Percentiles rank a stretch among this genome's conserved stretches.
These are phyloP conservation scores for Protophormia terraenovae DNA, from an alignment of 2,888 invertebrate genomes.

Conservation along the genomic window DNA sequence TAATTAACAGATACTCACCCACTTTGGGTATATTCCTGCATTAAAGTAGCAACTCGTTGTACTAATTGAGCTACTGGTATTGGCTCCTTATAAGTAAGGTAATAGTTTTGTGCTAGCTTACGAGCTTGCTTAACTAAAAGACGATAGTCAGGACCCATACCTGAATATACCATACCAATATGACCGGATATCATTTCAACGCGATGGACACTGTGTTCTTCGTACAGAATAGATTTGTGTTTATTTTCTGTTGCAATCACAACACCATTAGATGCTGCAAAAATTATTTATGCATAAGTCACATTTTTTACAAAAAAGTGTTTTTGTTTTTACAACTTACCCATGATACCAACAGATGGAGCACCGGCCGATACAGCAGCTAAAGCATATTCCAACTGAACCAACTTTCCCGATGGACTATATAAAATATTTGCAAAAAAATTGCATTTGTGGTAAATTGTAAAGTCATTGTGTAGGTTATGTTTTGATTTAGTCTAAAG, in stretches of 20 bases:
- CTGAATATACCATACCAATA: slow-evolving; percentile 98
- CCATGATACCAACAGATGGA: slow-evolving; percentile 99
- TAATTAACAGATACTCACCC: slow-evolving; percentile 82
- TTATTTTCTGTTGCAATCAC: slow-evolving; percentile 99
- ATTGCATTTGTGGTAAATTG: slow-evolving; percentile 29
- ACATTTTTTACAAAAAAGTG: background rate
- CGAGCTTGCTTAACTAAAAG: slow-evolving; percentile 94
- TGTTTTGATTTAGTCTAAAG: slow-evolving; percentile 55
- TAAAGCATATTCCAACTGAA: slow-evolving; percentile 99
- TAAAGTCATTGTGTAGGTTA: slow-evolving; percentile 74
- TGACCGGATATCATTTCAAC: slow-evolving; percentile 97
- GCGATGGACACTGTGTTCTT: slow-evolving; percentile 98
- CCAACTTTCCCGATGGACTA: slow-evolving; percentile 99
- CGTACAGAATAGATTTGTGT: slow-evolving; percentile 97
- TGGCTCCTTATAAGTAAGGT: slow-evolving; percentile 93
- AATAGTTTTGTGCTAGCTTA: slow-evolving; percentile 98
- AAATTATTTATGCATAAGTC: background rate
- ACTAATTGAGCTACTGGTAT: slow-evolving; percentile 98
- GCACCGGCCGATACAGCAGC: slow-evolving; percentile 99
- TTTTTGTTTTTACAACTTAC: slow-evolving; percentile 81
- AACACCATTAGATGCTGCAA: slow-evolving; percentile 95
- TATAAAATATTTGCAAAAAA: slow-evolving; percentile 74
- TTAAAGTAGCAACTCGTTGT: slow-evolving; percentile 96
- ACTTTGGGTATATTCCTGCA: slow-evolving; percentile 99
- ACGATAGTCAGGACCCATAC: slow-evolving; percentile 96